Conservation (phyloP, 2,113 vertebrate species). For the Forbesichthys agassizii region DNA sequence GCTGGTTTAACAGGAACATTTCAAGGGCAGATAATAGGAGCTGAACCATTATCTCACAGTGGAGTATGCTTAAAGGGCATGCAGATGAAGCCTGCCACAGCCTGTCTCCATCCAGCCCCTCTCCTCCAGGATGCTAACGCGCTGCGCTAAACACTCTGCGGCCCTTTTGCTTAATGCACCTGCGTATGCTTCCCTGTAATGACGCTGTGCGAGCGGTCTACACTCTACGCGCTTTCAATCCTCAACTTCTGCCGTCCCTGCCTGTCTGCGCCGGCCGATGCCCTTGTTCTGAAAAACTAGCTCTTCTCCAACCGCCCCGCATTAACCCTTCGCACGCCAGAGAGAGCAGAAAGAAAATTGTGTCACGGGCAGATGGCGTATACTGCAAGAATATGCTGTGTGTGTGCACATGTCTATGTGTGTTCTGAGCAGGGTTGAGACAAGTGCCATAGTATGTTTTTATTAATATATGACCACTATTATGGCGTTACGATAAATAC, state of each 20-base stretch:
- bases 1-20: background rate
- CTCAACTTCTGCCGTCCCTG: slow-evolving; percentile 6
- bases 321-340: slow-evolving; percentile 40
- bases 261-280: slow-evolving; percentile 9
- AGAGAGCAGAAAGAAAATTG: slow-evolving; percentile 53
- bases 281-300: slow-evolving; percentile 38
- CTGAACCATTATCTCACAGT: background rate
- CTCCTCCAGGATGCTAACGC: slow-evolving; percentile 31
- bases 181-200: slow-evolving; percentile 30
- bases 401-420: background rate
- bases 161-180: background rate
- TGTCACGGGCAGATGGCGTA: slow-evolving; percentile 54
- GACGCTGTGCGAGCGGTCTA: slow-evolving; percentile 9
- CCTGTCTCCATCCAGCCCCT: slow-evolving; percentile 10
- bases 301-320: slow-evolving; percentile 26
- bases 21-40: background rate
- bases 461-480: no score
- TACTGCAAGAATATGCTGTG: background rate
- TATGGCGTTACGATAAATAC: background rate
- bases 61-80: background rate
- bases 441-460: background rate
- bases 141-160: slow-evolving; percentile 15
- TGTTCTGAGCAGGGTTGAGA: background rate
- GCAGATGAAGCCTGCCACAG: slow-evolving; percentile 4
- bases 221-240: slow-evolving; percentile 20